Evolutionary conservation across 2,888 invertebrate genomes (phyloP).

Genomic region (Mayetiola destructor): DNA sequence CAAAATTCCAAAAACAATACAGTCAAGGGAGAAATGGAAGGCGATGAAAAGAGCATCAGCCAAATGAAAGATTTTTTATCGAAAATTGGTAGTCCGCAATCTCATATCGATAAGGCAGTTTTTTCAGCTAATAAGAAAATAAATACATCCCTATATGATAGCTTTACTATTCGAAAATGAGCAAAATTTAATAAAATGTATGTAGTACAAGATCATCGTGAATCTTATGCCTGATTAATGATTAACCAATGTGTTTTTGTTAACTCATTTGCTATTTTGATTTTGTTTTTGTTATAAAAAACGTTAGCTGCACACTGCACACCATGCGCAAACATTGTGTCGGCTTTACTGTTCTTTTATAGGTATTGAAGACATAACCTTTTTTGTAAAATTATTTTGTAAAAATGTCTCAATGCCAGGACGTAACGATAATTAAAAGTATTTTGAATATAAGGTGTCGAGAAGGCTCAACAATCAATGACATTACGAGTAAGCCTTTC

Average conservation of each 20-base stretch:
- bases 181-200: too few species aligned
- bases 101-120: background rate
- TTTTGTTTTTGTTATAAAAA: too few species aligned
- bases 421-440: conserved; percentile 7
- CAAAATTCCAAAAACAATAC: background rate
- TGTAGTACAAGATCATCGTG: too few species aligned
- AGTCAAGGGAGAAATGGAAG: conserved; percentile 11
- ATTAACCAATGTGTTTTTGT: too few species aligned
- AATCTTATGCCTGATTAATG: too few species aligned
- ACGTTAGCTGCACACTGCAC: too few species aligned
- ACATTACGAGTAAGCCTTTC: background rate
- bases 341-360: too few species aligned
- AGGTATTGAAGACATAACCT: too few species aligned
- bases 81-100: conserved; percentile 8
- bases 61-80: conserved; percentile 8
- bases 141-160: background rate
- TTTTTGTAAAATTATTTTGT: too few species aligned
- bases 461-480: conserved; percentile 1
- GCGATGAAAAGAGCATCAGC: background rate
- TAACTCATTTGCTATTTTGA: too few species aligned
- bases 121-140: background rate
- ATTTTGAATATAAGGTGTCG: conserved; percentile 1
- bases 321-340: too few species aligned
- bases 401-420: too few species aligned
- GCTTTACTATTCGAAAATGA: background rate